phyloP scores from a whole-genome alignment of 2,888 invertebrate species.

The Sthenelais limicola region DNA sequence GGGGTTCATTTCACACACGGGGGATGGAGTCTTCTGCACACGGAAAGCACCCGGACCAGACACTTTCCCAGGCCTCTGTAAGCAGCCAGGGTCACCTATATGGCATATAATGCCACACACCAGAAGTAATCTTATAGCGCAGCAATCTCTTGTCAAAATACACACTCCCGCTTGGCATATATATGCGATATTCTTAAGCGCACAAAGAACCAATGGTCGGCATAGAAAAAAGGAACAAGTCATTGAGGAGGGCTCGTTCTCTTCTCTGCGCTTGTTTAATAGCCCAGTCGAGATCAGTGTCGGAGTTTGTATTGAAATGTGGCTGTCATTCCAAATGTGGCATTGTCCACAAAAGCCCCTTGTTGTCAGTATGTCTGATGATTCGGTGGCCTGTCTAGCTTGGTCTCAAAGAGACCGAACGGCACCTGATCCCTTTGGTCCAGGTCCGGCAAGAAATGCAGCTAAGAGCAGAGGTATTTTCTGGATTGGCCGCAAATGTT shows the following conservation, averaged over 20 bases:
- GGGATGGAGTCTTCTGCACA: slow-evolving; percentile 1
- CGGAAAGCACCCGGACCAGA: background rate
- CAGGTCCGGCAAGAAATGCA: background rate
- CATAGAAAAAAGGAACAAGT: background rate
- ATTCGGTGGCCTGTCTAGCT: background rate
- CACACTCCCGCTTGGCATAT: slow-evolving; percentile 36
- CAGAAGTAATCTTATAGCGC: slow-evolving; percentile 25
- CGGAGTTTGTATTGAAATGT: background rate
- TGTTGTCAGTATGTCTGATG: slow-evolving; percentile 10
- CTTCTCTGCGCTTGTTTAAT: slow-evolving; percentile 26
- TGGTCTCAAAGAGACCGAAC: background rate
- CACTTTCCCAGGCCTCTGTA: slow-evolving; percentile 31
- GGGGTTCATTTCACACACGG: slow-evolving; percentile 12
- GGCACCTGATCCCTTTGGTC: background rate
- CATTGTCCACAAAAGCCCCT: slow-evolving; percentile 22
- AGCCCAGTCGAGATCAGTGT: slow-evolving; percentile 28
- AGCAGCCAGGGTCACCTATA: slow-evolving; percentile 26
- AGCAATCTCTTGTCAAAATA: slow-evolving; percentile 38
- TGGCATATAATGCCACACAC: slow-evolving; percentile 16
- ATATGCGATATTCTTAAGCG: slow-evolving; percentile 31
- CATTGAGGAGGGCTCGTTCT: slow-evolving; percentile 20
- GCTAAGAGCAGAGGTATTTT: background rate
- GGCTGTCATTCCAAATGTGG: slow-evolving; percentile 16
- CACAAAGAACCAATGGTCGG: slow-evolving; percentile 29
- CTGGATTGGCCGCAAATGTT: background rate